A percentile compares a stretch with the other conserved stretches of the same genome.
These are phyloP conservation scores for Sphinx pinastri DNA, from an alignment of 2,888 invertebrate species.

Conservation along the genomic window DNA sequence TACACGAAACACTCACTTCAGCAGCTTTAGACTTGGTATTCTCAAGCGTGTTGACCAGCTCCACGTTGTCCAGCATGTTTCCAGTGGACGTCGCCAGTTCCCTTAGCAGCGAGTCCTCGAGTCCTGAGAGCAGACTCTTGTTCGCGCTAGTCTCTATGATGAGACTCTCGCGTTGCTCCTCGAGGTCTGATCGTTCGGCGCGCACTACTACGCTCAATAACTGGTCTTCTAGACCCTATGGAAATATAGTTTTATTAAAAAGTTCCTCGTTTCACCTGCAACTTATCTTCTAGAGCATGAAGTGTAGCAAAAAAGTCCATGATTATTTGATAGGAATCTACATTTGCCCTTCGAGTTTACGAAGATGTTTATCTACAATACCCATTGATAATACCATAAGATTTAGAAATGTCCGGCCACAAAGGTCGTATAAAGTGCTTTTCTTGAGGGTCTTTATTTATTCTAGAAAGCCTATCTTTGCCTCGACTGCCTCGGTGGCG, in stretches of 20 bases:
- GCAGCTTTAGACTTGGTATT: slow-evolving; percentile 94
- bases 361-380: too few species aligned
- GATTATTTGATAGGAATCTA: too few species aligned
- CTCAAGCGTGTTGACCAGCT: slow-evolving; percentile 92
- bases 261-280: too few species aligned
- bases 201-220: slow-evolving; percentile 94
- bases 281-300: too few species aligned
- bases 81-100: slow-evolving; percentile 94
- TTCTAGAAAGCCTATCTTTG: too few species aligned
- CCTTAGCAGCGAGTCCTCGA: slow-evolving; percentile 93
- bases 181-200: slow-evolving; percentile 93
- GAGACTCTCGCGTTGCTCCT: slow-evolving; percentile 92
- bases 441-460: too few species aligned
- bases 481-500: too few species aligned
- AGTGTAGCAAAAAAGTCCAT: too few species aligned
- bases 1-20: slow-evolving; percentile 83
- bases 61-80: slow-evolving; percentile 96
- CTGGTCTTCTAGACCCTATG: slow-evolving; percentile 94
- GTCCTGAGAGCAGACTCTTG: slow-evolving; percentile 90
- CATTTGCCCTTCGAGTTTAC: too few species aligned
- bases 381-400: too few species aligned
- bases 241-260: neutral
- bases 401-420: too few species aligned
- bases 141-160: slow-evolving; percentile 94
- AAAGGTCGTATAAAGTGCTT: too few species aligned